Evolutionary conservation across 2,113 vertebrate genomes (phyloP).

Genomic region (Pelecanus crispus): DNA sequence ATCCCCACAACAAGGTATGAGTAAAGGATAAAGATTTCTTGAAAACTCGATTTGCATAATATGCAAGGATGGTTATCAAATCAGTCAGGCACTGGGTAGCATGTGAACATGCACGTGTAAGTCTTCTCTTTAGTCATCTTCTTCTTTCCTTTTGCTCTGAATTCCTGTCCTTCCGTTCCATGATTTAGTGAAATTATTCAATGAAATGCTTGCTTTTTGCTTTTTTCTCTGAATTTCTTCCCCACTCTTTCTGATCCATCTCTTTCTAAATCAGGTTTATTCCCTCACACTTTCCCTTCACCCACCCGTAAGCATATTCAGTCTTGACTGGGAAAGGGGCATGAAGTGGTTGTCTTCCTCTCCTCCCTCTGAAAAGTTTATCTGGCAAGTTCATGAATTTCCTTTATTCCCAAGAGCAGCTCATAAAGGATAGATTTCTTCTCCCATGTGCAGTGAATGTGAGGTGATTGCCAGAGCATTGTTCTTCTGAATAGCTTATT

Average conservation of each 20-base stretch:
- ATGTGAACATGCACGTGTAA: background rate
- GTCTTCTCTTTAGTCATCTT: background rate
- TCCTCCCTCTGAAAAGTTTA: background rate
- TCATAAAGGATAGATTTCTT: background rate
- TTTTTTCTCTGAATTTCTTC: background rate
- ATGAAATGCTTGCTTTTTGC: background rate
- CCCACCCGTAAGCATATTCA: background rate
- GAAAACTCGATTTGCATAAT: background rate
- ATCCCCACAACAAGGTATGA: background rate
- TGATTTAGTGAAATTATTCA: background rate
- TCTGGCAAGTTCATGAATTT: constrained; percentile 18
- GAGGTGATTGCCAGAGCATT: constrained; percentile 13
- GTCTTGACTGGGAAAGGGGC: background rate
- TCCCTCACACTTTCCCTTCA: background rate
- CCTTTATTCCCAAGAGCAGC: background rate
- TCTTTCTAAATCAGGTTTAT: background rate
- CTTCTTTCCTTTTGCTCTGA: background rate
- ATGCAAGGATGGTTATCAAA: background rate
- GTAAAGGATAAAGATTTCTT: background rate
- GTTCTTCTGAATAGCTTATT: constrained; percentile 1
- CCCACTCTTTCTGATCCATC: background rate
- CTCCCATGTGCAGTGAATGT: background rate
- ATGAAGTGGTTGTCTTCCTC: background rate
- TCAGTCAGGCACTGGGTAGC: background rate
- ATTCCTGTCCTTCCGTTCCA: background rate